phyloP scores from a whole-genome alignment of 2,113 vertebrate species.

The Mesocricetus auratus region DNA sequence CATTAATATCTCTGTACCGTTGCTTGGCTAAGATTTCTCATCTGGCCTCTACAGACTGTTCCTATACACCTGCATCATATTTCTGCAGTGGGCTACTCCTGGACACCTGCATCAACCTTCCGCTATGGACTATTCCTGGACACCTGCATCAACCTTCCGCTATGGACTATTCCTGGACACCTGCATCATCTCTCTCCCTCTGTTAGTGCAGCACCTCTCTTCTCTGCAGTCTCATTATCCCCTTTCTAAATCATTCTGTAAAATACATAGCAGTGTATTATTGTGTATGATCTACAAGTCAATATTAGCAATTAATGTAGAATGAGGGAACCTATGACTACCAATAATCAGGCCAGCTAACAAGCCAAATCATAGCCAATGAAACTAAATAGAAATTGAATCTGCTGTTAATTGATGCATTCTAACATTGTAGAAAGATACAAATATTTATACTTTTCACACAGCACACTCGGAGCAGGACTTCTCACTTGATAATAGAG shows the following conservation, averaged over 20 bases:
- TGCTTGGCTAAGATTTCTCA: neutral
- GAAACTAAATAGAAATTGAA: neutral
- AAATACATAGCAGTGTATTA: neutral
- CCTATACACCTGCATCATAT: neutral
- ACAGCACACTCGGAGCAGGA: neutral
- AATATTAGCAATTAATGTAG: neutral
- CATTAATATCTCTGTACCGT: rapidly evolving
- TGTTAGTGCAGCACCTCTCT: neutral
- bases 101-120: neutral
- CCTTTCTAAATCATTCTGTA: neutral
- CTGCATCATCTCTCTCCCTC: neutral
- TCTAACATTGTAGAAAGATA: neutral
- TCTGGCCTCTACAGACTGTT: neutral
- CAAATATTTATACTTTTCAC: neutral
- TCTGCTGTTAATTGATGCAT: neutral
- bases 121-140: too few relatives aligned
- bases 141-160: neutral
- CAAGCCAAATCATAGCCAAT: neutral
- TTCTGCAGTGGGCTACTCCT: neutral
- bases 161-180: too few relatives aligned
- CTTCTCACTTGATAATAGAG: neutral
- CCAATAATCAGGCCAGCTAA: neutral
- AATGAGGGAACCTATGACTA: neutral
- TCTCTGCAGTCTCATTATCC: neutral
- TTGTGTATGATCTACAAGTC: neutral